These are phyloP conservation scores for Drosophila mayri DNA, from an alignment of 1,140 invertebrate genomes.

Conservation along the genomic window DNA sequence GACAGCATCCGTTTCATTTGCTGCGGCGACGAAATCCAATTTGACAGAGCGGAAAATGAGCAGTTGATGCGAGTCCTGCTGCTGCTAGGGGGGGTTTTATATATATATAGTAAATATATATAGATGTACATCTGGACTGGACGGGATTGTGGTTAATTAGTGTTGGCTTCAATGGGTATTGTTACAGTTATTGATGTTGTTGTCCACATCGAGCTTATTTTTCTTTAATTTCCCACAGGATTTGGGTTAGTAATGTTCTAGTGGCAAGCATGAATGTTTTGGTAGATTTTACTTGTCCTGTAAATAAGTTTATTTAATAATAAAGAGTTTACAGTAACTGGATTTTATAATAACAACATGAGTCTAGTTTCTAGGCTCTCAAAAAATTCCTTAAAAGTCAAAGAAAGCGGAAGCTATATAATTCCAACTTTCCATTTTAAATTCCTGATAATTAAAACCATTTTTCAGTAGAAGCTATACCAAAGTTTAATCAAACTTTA, in stretches of 20 bases:
- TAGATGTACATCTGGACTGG: not conserved
- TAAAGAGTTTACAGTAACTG: not conserved
- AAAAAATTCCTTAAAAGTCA: not conserved
- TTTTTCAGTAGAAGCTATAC: not conserved
- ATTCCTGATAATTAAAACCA: not conserved
- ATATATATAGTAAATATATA: no score
- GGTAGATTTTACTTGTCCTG: not conserved
- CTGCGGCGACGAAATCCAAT: conserved; percentile 36
- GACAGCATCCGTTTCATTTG: conserved; percentile 27
- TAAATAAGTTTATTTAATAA: not conserved
- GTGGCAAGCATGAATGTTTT: no score
- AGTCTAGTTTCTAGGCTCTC: not conserved
- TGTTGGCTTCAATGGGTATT: conserved; percentile 20
- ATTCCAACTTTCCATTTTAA: not conserved
- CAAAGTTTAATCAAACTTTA: no score
- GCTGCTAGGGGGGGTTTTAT: conserved; percentile 16
- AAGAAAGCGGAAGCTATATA: not conserved
- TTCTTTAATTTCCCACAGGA: conserved; percentile 25
- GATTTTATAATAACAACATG: not conserved
- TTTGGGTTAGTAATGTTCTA: not conserved
- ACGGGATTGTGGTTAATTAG: conserved; percentile 51
- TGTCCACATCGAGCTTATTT: not conserved
- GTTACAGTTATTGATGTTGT: conserved; percentile 16
- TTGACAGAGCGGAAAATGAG: conserved; percentile 39
- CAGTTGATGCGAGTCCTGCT: conserved; percentile 30